Evolutionary conservation across 2,888 invertebrate species (phyloP).

Genomic region (Melanostoma mellinum): DNA sequence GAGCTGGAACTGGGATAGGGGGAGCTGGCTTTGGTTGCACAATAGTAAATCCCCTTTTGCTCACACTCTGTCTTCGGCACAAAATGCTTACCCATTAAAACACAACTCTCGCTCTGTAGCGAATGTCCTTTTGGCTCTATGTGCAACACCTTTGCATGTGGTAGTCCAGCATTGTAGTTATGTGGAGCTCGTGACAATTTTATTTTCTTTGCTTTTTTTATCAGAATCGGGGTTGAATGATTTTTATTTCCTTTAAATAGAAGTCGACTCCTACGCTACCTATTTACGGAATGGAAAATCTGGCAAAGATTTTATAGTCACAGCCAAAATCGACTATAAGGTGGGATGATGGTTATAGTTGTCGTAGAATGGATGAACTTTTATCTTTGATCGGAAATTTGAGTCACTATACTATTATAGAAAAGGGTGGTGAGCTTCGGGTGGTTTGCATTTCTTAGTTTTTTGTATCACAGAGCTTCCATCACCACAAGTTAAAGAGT

Average conservation of each 20-base stretch:
- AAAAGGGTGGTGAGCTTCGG: not conserved
- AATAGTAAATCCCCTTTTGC: not conserved
- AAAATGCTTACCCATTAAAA: conserved; percentile 62
- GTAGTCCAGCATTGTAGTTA: conserved; percentile 17
- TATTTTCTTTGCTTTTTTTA: conserved; percentile 8
- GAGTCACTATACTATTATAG: not conserved
- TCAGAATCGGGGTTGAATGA: conserved; percentile 35
- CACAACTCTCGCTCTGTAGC: conserved; percentile 17
- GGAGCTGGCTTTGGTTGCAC: not conserved
- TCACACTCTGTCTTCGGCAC: conserved; percentile 31
- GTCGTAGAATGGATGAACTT: conserved; percentile 43
- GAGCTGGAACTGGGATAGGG: not conserved
- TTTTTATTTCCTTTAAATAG: conserved; percentile 65
- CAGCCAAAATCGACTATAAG: conserved; percentile 57
- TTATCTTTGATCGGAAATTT: conserved; percentile 54
- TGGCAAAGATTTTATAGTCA: conserved; percentile 63
- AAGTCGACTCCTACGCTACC: conserved; percentile 63
- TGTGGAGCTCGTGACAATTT: conserved; percentile 35
- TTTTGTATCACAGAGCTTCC: conserved; percentile 27
- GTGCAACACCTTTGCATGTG: conserved; percentile 32
- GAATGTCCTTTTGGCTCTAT: conserved; percentile 54
- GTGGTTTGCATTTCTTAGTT: not conserved
- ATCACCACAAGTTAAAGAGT: conserved; percentile 59
- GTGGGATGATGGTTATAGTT: conserved; percentile 24
- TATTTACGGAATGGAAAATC: conserved; percentile 66